Evolutionary conservation across 2,888 invertebrate species (phyloP), one percentile per base, ranked within the genome.

Genomic region (Microctonus aethiopoides): DNA sequence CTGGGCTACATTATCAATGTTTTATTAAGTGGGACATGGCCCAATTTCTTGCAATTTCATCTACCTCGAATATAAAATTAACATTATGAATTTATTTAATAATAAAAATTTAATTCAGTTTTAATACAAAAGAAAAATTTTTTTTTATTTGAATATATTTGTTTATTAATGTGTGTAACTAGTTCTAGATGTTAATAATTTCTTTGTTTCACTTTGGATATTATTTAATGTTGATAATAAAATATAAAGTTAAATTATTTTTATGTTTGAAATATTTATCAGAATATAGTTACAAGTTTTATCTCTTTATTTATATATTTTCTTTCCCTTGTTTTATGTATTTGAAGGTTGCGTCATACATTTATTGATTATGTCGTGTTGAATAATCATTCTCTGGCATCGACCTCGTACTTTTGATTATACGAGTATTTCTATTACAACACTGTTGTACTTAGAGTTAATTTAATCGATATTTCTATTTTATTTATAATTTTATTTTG

Each of bases 21-120:
- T 73, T 70, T 70, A 20, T 66, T 39, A 85, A 84, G 82, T 85
- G 85, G 84, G 85, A 85, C 85, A 85, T 83, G 85, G 83, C 83
- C 84, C 81, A 84, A 85, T 85, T 85, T 82, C 79, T 81, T 22
- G 13, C 4, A 78, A 79, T 78, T 82, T 80, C 77, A 77, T 76
- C 76, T 77, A 72, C 79, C 79, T 79, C 73, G 68, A 63, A 64
- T 73, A 62, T n/a, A n/a, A n/a, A n/a, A n/a, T n/a, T n/a, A n/a
- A n/a, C n/a, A n/a, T n/a, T n/a, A n/a, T n/a, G n/a, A n/a, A n/a
- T n/a, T n/a, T n/a, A n/a, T n/a, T n/a, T n/a, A n/a, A n/a, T n/a
- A n/a, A n/a, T n/a, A n/a, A n/a, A n/a, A n/a, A n/a, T n/a, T n/a
- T n/a, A n/a, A n/a, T n/a, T n/a, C n/a, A n/a, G n/a, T n/a, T n/a